phyloP scores from a whole-genome alignment of 2,888 invertebrate species.

The Cheilosia variabilis region DNA sequence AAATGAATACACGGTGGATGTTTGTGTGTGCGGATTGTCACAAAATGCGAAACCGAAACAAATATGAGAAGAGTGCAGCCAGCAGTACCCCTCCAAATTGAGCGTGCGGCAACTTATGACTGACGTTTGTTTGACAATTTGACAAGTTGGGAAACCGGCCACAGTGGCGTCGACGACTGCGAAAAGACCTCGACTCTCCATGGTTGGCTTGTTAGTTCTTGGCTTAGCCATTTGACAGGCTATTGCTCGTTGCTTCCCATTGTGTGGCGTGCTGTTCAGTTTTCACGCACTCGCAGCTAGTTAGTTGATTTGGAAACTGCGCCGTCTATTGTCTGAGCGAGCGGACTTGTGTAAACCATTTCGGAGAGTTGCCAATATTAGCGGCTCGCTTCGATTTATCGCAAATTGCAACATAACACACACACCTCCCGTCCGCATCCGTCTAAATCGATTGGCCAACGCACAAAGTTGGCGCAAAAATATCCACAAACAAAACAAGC shows the following conservation, averaged over 20 bases:
- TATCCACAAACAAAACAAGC: constrained; percentile 51
- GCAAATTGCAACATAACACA: constrained; percentile 48
- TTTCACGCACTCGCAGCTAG: constrained; percentile 9
- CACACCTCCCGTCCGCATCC: constrained; percentile 1
- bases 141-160: constrained; percentile 71
- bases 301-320: constrained; percentile 47
- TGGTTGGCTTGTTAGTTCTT: constrained; percentile 57
- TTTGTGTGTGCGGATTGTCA: constrained; percentile 55
- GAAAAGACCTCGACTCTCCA: constrained; percentile 52
- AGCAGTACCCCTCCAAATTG: background rate
- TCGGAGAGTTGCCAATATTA: constrained; percentile 71
- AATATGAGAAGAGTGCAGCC: constrained; percentile 35
- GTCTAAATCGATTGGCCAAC: constrained; percentile 67
- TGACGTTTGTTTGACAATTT: constrained; percentile 70
- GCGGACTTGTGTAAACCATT: constrained; percentile 60
- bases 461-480: constrained; percentile 48
- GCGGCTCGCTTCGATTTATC: constrained; percentile 56
- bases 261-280: constrained; percentile 39
- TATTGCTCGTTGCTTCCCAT: constrained; percentile 46
- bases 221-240: constrained; percentile 14
- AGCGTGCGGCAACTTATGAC: constrained; percentile 4
- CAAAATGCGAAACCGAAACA: constrained; percentile 56
- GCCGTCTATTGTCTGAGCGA: constrained; percentile 36
- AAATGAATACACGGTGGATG: constrained; percentile 17
- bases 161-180: constrained; percentile 22